Base-by-base conservation (phyloP, 2,113 vertebrate genomes). In the Delphinapterus leucas region DNA sequence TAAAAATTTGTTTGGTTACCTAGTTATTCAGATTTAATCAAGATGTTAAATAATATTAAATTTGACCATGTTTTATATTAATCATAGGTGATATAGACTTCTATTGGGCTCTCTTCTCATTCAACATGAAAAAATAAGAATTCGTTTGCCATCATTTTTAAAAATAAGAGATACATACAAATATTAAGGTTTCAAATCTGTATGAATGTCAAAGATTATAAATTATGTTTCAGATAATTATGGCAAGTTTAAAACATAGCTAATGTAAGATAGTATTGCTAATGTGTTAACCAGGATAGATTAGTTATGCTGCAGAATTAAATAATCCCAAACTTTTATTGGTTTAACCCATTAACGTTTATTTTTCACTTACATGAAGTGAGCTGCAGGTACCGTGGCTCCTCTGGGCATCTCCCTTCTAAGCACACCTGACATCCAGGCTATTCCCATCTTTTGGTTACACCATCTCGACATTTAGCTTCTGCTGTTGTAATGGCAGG, bases 111-210 rank as follows among this genome's bases (percentile, higher is more conserved):
- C 44, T 95, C 25, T 90, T 92, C 68, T 80, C 9, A 83, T 14
- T 67, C 70, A 80, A 92, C 55, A 93, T 67, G 36, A 91, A 90
- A 65, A 90, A 82, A 74, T 79, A 81, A 87, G 81, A 93, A 90
- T 81, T 85, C 14, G 0, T 67, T 94, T 88, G 36, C 60, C 20
- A 33, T 90, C 58, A 79, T 15, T 36, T 36, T 83, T 67, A 61
- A 76, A 68, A 38, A 79, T 63, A 86, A 91, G 53, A 95, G 18
- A 49, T 71, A 26, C 11, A 36, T 55, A 74, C 23, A 31, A 84
- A 70, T 80, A 49, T 9, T 60, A 85, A 94, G 13, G 8, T 61
- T 97, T 81, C 60, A 83, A 71, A 58, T 93, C 60, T 77, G 31
- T 87, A 63, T 73, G 47, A 63, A 67, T 58, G 23, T 83, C 68